Percentiles rank a stretch among this genome's conserved stretches.
Conservation (phyloP, 2,888 invertebrate species). For the Conus canariensis region DNA sequence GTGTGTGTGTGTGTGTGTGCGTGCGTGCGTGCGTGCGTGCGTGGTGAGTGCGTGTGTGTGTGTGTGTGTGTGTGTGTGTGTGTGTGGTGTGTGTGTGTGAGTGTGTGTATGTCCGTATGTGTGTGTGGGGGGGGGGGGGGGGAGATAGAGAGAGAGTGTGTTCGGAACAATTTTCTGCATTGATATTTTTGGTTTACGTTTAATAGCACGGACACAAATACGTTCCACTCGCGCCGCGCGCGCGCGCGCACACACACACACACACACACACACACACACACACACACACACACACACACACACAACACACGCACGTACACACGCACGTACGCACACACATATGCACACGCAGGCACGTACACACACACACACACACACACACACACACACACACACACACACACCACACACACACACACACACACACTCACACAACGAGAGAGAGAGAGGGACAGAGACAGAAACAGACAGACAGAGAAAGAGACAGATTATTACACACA, state of each 20-base stretch:
- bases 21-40: neutral
- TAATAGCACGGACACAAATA: too few relatives aligned
- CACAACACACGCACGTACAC: neutral
- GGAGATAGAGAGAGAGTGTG: neutral
- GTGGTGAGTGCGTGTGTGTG: constrained; percentile 2
- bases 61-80: constrained; percentile 8
- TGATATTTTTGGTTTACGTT: too few relatives aligned
- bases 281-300: neutral
- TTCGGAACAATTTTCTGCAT: neutral
- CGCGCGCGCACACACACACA: constrained; percentile 22
- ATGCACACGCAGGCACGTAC: constrained; percentile 23
- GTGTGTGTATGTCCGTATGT: neutral
- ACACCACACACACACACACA: constrained; percentile 25
- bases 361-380: constrained; percentile 7
- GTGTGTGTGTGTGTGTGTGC: constrained; percentile 13
- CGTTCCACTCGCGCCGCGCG: neutral
- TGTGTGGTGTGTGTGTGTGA: neutral
- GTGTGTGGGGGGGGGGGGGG: neutral
- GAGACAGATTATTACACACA: neutral
- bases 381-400: constrained; percentile 24
- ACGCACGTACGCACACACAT: constrained; percentile 24
- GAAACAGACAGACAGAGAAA: neutral
- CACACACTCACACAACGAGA: constrained; percentile 10
- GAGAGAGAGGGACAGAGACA: neutral
- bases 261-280: constrained; percentile 21